These are phyloP conservation scores for Tenrec ecaudatus DNA, from an alignment of 2,113 vertebrate species.

Conservation along the genomic window DNA sequence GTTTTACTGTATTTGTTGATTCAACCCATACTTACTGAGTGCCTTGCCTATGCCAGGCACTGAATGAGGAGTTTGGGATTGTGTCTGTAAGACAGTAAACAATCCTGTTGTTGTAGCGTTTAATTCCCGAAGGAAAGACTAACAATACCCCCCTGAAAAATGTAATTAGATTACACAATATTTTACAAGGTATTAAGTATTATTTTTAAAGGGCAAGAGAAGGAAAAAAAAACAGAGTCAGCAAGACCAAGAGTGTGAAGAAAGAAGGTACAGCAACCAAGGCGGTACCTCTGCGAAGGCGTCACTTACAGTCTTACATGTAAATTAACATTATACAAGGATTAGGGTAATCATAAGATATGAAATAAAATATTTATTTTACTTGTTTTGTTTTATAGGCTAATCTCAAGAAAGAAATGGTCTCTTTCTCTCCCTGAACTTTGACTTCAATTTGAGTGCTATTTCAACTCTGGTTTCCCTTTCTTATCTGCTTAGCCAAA, in stretches of 20 bases:
- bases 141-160: neutral
- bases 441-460: neutral
- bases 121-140: neutral
- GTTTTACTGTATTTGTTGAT: constrained; percentile 5
- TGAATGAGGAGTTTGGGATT: neutral
- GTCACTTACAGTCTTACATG: neutral
- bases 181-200: neutral
- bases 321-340: neutral
- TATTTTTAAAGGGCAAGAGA: neutral
- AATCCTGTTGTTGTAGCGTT: neutral
- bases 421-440: neutral
- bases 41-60: neutral
- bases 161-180: neutral
- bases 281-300: neutral
- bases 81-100: neutral
- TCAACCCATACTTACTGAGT: neutral
- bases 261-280: neutral
- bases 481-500: neutral
- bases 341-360: neutral
- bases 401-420: neutral
- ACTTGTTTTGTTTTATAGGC: neutral
- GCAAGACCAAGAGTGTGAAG: neutral
- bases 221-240: neutral
- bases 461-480: neutral
- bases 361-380: neutral